These are phyloP conservation scores for Theocolax elegans DNA, from an alignment of 1,140 invertebrate genomes.

Conservation along the genomic window DNA sequence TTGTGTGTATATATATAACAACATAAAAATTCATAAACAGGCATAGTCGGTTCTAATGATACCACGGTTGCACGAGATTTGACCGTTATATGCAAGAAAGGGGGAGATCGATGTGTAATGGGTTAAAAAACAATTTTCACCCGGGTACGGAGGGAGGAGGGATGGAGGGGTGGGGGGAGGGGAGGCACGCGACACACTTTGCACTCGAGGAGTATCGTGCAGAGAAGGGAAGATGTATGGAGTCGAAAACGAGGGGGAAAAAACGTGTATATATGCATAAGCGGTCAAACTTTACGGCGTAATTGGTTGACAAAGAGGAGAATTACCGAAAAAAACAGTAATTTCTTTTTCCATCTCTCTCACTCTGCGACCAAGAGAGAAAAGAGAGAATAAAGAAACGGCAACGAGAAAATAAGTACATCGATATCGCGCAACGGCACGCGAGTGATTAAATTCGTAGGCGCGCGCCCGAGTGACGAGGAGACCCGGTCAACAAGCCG, in stretches of 20 bases:
- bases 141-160: too few relatives aligned
- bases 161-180: too few relatives aligned
- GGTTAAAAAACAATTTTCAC: constrained; percentile 18
- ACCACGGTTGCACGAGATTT: too few relatives aligned
- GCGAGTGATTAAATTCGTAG: constrained; percentile 33
- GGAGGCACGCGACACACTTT: neutral
- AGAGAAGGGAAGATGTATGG: too few relatives aligned
- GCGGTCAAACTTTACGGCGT: constrained; percentile 7
- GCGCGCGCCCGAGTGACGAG: neutral
- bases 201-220: neutral
- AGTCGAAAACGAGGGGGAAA: too few relatives aligned
- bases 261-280: neutral
- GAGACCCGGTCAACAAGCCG: constrained; percentile 11
- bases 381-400: neutral
- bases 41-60: too few relatives aligned
- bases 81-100: too few relatives aligned
- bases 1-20: too few relatives aligned
- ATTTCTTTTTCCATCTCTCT: constrained; percentile 27
- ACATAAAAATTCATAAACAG: too few relatives aligned
- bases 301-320: constrained; percentile 40
- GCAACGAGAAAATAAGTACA: neutral
- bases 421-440: constrained; percentile 4
- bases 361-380: too few relatives aligned
- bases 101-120: too few relatives aligned
- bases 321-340: constrained; percentile 34